These are phyloP conservation scores for Axis porcinus DNA, from an alignment of 2,113 vertebrate genomes.

Conservation along the genomic window DNA sequence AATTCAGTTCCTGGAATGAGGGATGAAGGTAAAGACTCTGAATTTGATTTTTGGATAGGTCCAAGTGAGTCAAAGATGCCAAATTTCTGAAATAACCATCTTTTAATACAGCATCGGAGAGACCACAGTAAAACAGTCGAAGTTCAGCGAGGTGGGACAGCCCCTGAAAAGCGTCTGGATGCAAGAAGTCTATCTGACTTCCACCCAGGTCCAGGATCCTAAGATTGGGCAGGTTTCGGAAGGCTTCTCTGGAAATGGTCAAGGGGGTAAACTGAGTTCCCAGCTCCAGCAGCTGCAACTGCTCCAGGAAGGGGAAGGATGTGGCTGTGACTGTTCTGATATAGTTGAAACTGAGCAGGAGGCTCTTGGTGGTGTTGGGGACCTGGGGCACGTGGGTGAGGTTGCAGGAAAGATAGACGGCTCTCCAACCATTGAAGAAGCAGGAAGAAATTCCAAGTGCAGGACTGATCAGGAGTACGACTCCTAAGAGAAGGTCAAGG, in stretches of 20 bases:
- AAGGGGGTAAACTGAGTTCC: conserved; percentile 76
- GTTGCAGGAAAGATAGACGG: conserved; percentile 57
- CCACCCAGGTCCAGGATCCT: conserved; percentile 78
- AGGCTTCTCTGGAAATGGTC: conserved; percentile 82
- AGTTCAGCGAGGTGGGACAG: conserved; percentile 79
- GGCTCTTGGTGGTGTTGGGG: conserved; percentile 70
- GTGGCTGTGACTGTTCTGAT: conserved; percentile 79
- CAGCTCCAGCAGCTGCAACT: conserved; percentile 78
- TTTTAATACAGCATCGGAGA: conserved; percentile 82
- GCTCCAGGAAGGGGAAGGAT: conserved; percentile 79
- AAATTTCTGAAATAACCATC: conserved; percentile 84
- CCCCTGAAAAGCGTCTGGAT: conserved; percentile 85
- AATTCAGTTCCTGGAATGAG: conserved; percentile 83
- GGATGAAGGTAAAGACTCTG: conserved; percentile 79
- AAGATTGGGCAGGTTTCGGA: conserved; percentile 84
- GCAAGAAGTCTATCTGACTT: conserved; percentile 75
- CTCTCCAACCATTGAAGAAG: conserved; percentile 38
- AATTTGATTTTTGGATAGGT: conserved; percentile 83
- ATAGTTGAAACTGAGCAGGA: conserved; percentile 82
- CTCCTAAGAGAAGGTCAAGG: conserved; percentile 69
- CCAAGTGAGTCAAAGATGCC: conserved; percentile 79
- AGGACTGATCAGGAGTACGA: conserved; percentile 54
- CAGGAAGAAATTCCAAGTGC: conserved; percentile 64
- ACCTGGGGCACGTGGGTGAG: conserved; percentile 81
- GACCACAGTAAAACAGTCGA: conserved; percentile 74